Evolutionary conservation across 2,888 invertebrate species (phyloP), one percentile per base, ranked within the genome.

Genomic region (Sphaerophoria taeniata): DNA sequence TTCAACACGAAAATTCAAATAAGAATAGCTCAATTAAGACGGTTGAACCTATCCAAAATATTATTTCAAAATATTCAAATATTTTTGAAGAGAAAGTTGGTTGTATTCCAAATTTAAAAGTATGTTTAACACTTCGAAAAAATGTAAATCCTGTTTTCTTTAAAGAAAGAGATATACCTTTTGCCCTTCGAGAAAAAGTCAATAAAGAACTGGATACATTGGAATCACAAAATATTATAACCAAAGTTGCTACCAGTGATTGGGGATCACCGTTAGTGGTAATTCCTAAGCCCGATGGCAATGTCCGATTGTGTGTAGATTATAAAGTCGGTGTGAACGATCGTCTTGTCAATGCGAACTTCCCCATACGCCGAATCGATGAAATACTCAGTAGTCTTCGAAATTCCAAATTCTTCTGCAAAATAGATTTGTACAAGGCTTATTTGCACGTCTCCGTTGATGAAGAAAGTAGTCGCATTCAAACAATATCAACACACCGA

Each of bases 1-100:
- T 9, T 11, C 24, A 51, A 6, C 9, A 51, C 16, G 51, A 51
- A 3, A 51, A 11, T 9, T 24, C 16, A 9, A 51, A 51, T 3
- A 51, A 51, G 24, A 51, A 9, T 51, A 24, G 2, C 24, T 51
- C 16, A 24, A 24, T 51, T 4, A 24, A 51, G 11, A 51, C 9
- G 0, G 24, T 51, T 24, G 0, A 51, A 51, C 4, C 24, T 3
- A 51, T 51, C 3, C 24, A 51, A 3, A 11, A 24, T 24, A 1
- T 51, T 4, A 51, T 51, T 24, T 16, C 3, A 51, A 51, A 51
- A 11, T 51, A 51, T 11, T 3, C 24, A 24, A 51, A 51, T 24
- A 51, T 51, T 51, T 51, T 51, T 24, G 9, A 51, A 16, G 51
- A 51, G 4, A 51, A 51, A 11, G 24, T 51, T 51, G 51, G 51